phyloP scores from a whole-genome alignment of 2,113 vertebrate species.

The Arizona elegans region DNA sequence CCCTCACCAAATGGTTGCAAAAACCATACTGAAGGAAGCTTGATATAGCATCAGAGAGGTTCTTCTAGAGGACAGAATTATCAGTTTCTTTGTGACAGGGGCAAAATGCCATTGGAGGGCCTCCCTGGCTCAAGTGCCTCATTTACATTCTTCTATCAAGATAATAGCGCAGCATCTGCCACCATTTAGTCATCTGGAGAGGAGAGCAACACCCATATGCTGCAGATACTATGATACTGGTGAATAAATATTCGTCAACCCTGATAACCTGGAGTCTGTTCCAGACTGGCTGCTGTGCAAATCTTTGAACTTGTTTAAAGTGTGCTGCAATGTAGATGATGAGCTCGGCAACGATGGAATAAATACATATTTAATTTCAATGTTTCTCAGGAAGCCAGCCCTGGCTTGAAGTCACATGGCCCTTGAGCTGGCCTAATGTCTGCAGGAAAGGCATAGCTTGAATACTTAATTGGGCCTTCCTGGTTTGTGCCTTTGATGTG shows the following conservation, averaged over 20 bases:
- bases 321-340: not conserved
- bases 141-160: conserved; percentile 34
- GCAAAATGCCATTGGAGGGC: conserved; percentile 37
- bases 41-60: not conserved
- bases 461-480: conserved; percentile 23
- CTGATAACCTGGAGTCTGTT: conserved; percentile 35
- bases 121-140: conserved; percentile 24
- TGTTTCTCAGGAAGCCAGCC: not conserved
- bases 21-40: accelerated
- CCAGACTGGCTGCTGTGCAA: conserved; percentile 5
- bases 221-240: conserved; percentile 36
- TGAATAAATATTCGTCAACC: conserved; percentile 34
- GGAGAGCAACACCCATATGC: conserved; percentile 33
- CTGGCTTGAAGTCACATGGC: not conserved
- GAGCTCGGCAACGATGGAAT: not conserved
- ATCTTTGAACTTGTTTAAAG: conserved; percentile 38
- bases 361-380: conserved; percentile 7
- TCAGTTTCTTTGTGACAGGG: conserved; percentile 31
- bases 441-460: not conserved
- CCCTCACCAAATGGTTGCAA: not conserved
- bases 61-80: conserved; percentile 11
- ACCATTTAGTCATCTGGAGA: conserved; percentile 48
- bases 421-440: accelerated
- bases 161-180: conserved; percentile 50
- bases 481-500: not conserved